These are phyloP conservation scores for Spea multiplicata DNA, from an alignment of 2,113 vertebrate species.

Conservation along the genomic window DNA sequence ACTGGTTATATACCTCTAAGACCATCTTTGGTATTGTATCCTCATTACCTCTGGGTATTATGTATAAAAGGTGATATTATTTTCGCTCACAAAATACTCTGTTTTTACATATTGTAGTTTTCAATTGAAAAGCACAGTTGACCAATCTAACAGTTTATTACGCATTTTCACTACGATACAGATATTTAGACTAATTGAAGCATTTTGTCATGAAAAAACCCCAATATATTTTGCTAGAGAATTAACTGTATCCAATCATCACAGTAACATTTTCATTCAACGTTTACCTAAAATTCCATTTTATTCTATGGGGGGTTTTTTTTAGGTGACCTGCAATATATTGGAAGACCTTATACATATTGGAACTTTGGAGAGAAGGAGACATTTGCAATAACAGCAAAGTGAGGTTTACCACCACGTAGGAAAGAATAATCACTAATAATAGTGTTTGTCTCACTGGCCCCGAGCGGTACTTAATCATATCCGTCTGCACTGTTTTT, in stretches of 20 bases:
- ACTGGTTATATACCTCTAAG: no score
- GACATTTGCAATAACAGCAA: slow-evolving; percentile 50
- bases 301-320: slow-evolving; percentile 25
- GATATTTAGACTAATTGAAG: no score
- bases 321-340: slow-evolving; percentile 49
- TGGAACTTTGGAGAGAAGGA: slow-evolving; percentile 47
- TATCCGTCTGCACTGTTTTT: slow-evolving; percentile 32
- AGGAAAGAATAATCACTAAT: slow-evolving; percentile 53
- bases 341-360: slow-evolving; percentile 47
- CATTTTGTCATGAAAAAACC: no score
- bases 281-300: slow-evolving; percentile 42
- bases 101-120: no score
- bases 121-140: no score
- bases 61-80: no score
- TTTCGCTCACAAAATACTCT: no score
- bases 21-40: no score
- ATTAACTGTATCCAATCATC: not conserved
- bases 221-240: no score
- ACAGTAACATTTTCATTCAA: not conserved
- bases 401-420: slow-evolving; percentile 59
- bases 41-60: no score
- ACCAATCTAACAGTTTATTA: no score
- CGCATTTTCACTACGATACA: no score
- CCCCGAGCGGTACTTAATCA: slow-evolving; percentile 48
- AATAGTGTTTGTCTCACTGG: slow-evolving; percentile 38